Conservation (phyloP, 1,140 invertebrate genomes). For the Drosophila orena region DNA sequence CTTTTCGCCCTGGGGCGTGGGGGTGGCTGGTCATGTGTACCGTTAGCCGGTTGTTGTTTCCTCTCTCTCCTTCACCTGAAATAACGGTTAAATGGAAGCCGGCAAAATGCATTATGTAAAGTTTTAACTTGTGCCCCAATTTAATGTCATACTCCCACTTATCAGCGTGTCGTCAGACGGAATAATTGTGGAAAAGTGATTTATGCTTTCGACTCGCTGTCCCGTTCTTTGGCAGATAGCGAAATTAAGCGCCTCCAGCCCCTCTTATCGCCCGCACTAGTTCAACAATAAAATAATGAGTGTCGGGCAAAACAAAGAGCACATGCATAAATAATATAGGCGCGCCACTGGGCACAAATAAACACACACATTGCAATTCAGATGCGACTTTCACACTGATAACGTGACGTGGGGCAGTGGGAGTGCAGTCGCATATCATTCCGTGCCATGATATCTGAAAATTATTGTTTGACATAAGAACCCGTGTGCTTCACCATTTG, state of each 20-base stretch:
- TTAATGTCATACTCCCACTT: constrained; percentile 41
- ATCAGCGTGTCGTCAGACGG: constrained; percentile 33
- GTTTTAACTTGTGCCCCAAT: constrained; percentile 17
- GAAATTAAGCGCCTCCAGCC: constrained; percentile 18
- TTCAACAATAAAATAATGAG: constrained; percentile 51
- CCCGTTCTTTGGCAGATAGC: constrained; percentile 30
- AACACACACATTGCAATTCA: constrained; percentile 7
- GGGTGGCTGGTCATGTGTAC: constrained; percentile 58
- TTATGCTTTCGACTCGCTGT: constrained; percentile 29
- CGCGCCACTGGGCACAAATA: constrained; percentile 3
- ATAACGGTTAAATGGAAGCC: constrained; percentile 32
- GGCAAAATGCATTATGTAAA: constrained; percentile 44
- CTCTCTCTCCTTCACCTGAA: background rate
- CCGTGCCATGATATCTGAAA: background rate
- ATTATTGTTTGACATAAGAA: background rate
- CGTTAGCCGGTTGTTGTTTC: constrained; percentile 65
- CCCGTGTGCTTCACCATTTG: background rate
- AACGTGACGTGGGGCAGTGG: constrained; percentile 22
- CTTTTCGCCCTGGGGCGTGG: background rate
- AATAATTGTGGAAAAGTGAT: constrained; percentile 54
- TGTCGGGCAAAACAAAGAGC: constrained; percentile 60
- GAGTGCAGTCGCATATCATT: background rate
- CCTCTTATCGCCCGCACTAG: constrained; percentile 49
- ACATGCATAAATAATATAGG: constrained; percentile 44
- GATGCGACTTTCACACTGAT: constrained; percentile 48